Conservation (phyloP, 2,888 invertebrate genomes). For the Ormia ochracea region DNA sequence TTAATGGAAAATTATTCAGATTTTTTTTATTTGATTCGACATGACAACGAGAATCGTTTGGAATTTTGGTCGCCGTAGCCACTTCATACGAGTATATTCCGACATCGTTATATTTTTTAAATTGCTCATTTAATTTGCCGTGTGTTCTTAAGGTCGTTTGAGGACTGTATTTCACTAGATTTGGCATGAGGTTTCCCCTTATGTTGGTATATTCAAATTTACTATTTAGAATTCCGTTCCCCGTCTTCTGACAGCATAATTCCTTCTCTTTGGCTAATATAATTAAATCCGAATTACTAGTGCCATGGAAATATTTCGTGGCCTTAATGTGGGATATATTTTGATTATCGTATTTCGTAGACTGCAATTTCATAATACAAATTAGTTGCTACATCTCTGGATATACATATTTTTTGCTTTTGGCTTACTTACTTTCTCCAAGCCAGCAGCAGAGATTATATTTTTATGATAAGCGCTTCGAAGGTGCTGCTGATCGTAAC, state of each 20-base stretch:
- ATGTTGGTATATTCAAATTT: conserved; percentile 18
- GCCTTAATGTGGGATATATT: conserved; percentile 12
- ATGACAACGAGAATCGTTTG: conserved; percentile 1
- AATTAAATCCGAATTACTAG: conserved; percentile 40
- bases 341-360: neutral
- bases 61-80: conserved; percentile 16
- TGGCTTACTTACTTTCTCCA: neutral
- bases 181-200: conserved; percentile 28
- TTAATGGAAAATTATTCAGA: neutral
- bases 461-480: neutral
- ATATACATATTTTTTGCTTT: conserved; percentile 34
- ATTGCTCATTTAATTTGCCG: too few relatives aligned
- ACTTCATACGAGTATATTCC: neutral
- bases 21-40: neutral
- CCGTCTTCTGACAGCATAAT: neutral
- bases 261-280: conserved; percentile 38
- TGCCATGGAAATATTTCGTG: conserved; percentile 41
- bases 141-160: conserved; percentile 42
- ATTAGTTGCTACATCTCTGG: conserved; percentile 36
- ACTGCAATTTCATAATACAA: conserved; percentile 40
- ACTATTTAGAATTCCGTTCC: neutral
- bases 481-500: neutral
- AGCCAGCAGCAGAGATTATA: conserved; percentile 36
- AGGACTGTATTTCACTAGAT: conserved; percentile 40
- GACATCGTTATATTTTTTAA: too few relatives aligned